Evolutionary conservation across 2,888 invertebrate genomes (phyloP).

Genomic region (Phrixothrix hirtus): DNA sequence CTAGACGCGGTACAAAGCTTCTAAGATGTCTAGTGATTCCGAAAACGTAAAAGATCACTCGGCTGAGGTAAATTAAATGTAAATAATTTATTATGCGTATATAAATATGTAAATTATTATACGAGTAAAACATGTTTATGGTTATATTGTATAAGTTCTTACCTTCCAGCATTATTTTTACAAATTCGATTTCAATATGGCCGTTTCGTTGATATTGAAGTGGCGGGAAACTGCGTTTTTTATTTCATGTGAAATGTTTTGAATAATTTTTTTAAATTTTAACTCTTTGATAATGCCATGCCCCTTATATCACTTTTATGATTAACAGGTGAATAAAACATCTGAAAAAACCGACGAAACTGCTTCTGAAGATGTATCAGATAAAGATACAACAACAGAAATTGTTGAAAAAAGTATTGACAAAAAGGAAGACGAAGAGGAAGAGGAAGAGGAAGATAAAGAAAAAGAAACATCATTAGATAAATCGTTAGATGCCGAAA

Average conservation of each 20-base stretch:
- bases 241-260: too few species aligned
- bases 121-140: neutral
- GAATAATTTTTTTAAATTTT: too few species aligned
- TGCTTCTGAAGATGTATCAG: constrained; percentile 26
- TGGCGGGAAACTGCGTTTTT: constrained; percentile 57
- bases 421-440: constrained; percentile 26
- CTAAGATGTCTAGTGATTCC: constrained; percentile 56
- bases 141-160: neutral
- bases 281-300: neutral
- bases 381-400: constrained; percentile 28
- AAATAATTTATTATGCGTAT: too few species aligned
- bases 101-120: neutral
- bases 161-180: too few species aligned
- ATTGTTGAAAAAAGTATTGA: constrained; percentile 31
- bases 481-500: too few species aligned
- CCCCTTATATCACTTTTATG: too few species aligned
- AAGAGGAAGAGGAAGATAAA: constrained; percentile 28
- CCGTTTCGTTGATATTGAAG: constrained; percentile 51
- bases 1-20: constrained; percentile 53
- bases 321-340: constrained; percentile 8
- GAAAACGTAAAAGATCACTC: constrained; percentile 54
- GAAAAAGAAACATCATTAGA: too few species aligned
- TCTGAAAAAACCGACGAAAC: constrained; percentile 17
- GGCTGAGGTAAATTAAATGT: constrained; percentile 46
- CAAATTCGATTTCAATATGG: constrained; percentile 49